Evolutionary conservation across 1,140 invertebrate genomes (phyloP), one percentile per base, ranked within the genome.

Genomic region (Bombus terrestris): DNA sequence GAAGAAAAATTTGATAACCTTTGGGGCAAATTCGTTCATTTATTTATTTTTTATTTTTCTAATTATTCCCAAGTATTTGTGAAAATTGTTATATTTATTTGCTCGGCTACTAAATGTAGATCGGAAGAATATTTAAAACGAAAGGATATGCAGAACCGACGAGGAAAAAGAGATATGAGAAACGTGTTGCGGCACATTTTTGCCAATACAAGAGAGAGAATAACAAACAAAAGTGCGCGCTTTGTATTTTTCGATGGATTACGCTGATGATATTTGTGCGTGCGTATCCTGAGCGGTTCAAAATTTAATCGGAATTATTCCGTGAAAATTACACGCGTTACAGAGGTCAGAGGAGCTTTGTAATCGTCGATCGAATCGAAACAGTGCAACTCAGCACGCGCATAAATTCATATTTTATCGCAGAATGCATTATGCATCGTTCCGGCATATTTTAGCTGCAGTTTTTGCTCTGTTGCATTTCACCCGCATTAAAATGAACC

Each of bases 321-420:
- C 77, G 79, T 59, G 84, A 85, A 85, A 85, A 85, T 85, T 85
- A 85, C 83, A 85, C 78, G 79, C 79, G 79, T 85, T 81, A 81
- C 84, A 81, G 43, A 57, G 83, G 83, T 81, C 78, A 72, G 69
- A 72, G 79, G 59, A 47, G 78, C 71, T 80, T 85, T 85, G 78
- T 85, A 85, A 85, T 85, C 79, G 84, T 35, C 84, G 84, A 85
- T 85, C 79, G 84, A 68, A 85, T 85, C 84, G 80, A 83, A 89
- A 89, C 88, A 86, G 78, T 79, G 74, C 69, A 87, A 89, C 81
- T 90, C 89, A 88, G 87, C 81, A 84, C 66, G 78, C 71, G 89
- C 86, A 90, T 90, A 90, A 90, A 90, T 89, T 90, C 86, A 89
- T 88, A 90, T 86, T 88, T 92, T 89, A 86, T 90, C 83, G 73